Base-by-base conservation (phyloP, 2,113 vertebrate species). In the Varanus komodoensis region DNA sequence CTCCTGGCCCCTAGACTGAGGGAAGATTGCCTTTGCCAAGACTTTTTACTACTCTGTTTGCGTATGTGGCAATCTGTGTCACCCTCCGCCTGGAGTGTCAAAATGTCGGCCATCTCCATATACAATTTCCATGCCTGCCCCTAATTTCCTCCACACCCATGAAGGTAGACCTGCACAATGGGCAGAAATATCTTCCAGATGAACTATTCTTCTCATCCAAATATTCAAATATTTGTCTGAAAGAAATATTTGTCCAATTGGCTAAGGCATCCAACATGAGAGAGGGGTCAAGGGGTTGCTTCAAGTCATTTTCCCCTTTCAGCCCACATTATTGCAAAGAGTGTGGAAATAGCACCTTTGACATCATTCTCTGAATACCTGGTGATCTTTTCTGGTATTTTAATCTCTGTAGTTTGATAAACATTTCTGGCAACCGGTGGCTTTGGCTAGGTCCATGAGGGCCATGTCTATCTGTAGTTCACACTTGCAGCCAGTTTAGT, bases 351-450 rank as follows among this genome's bases (percentile, higher is more conserved):
- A 67, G 29, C 34, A 86, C 6, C 75, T 27, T 79, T 85, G 74
- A n/a, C 61, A 87, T 87, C 89, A 54, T 89, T 57, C 57, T 86
- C 78, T 78, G 61, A 77, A 77, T 29, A 77, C 25, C 17, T 61
- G 54, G 19, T 77, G 73, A 77, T 50, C n/a, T 9, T 82, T 87
- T 90, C 90, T 91, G 29, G 29, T 87, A 52, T 38, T 38, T 64
- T 32, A 82, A 85, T 87, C 25, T 82, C 57, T 52, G 91, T 82
- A 27, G 80, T 48, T 88, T 89, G 93, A 80, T 32, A 84, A 87
- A 73, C 14, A 89, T 94, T 86, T 67, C 4, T 87, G 15, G 80
- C 90, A 90, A 77, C 50, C 91, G 32, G 69, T 2, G 78, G 89
- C 81, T 27, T 29, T 38, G 44, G 3, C 87, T 82, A 14, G 25